A percentile compares a stretch with the other conserved stretches of the same genome.
These are phyloP conservation scores for Luscinia luscinia DNA, from an alignment of 2,797 vertebrate species.

Conservation along the genomic window DNA sequence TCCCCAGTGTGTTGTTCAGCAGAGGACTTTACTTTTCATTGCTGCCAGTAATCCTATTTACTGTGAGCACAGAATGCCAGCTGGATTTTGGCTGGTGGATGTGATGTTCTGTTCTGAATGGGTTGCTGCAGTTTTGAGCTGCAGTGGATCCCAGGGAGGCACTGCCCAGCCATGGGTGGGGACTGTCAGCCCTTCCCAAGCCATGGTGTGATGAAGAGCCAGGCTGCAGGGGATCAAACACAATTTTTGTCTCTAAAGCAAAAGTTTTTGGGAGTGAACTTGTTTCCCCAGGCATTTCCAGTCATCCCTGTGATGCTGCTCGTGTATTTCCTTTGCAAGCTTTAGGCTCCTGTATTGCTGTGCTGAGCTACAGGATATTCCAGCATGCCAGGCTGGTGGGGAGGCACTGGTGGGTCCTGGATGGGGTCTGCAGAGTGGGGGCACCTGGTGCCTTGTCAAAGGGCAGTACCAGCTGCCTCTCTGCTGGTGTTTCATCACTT, in stretches of 20 bases:
- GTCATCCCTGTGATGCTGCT: not conserved
- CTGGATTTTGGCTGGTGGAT: slow-evolving; percentile 3
- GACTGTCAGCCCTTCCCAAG: not conserved
- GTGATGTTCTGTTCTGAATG: not conserved
- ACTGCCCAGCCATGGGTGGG: fast-evolving
- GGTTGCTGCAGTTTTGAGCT: not conserved
- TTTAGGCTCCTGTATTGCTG: not conserved
- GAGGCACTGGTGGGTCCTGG: not conserved
- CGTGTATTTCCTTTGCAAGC: not conserved
- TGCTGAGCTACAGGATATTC: not conserved
- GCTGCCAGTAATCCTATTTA: slow-evolving; percentile 47
- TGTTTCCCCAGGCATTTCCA: not conserved
- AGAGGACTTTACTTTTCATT: slow-evolving; percentile 36
- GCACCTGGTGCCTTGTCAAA: no score
- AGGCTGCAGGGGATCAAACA: not conserved
- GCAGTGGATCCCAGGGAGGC: not conserved
- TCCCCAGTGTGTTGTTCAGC: slow-evolving; percentile 34
- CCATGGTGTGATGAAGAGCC: not conserved
- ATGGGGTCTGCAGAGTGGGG: not conserved
- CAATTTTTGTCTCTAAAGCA: not conserved
- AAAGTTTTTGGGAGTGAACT: not conserved
- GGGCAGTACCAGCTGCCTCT: not conserved
- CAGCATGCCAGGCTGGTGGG: fast-evolving
- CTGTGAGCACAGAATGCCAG: not conserved
- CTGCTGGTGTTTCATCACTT: not conserved